Evolutionary conservation across 1,140 invertebrate species (phyloP), one percentile per base, ranked within the genome.

Genomic region (Dreissena rostriformis): DNA sequence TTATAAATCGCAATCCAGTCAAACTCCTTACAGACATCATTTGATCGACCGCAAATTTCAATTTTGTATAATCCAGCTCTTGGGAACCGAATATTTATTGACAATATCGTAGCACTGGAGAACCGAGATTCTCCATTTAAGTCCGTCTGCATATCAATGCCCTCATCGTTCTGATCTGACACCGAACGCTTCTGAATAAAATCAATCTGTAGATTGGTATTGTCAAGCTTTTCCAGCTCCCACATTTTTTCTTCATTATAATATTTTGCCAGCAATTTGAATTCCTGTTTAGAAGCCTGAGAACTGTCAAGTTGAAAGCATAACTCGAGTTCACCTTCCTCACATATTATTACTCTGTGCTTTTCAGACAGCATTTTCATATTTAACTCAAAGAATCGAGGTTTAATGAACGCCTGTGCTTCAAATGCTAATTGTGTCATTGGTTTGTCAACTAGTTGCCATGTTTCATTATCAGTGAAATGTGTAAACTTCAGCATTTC

Each of bases 1-100:
- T 68, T 15, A 79, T 68, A 79, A 17, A 79, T 79, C 2, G 66
- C 66, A 11, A 79, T 67, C 65, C 66, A 79, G 51, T 79, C 76
- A 55, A 28, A 79, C 7, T 68, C 51, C 15, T 7, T 26, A 39
- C 2, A 39, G 17, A 53, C 8, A 28, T 55, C 26, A 24, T 67
- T 51, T 15, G 51, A 57, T 28, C 66, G 66, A 6, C 76, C 76
- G 5, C 68, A 51, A 55, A 79, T 53, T 55, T 79, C 76, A 68
- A 79, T 19, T 70, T 79, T 79, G 57, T 79, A 55, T 6, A 24
- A 26, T 53, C 66, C 76, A 52, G 39, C 29, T 28, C 28, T 24
- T 0, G 65, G 76, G 39, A 79, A 79, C 29, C 76, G 52, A 10
- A 79, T 65, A 24, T 15, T 79, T 11, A 79, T 52, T 53, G 74